Evolutionary conservation across 2,113 vertebrate genomes (phyloP).

Genomic region (Oryzias melastigma): DNA sequence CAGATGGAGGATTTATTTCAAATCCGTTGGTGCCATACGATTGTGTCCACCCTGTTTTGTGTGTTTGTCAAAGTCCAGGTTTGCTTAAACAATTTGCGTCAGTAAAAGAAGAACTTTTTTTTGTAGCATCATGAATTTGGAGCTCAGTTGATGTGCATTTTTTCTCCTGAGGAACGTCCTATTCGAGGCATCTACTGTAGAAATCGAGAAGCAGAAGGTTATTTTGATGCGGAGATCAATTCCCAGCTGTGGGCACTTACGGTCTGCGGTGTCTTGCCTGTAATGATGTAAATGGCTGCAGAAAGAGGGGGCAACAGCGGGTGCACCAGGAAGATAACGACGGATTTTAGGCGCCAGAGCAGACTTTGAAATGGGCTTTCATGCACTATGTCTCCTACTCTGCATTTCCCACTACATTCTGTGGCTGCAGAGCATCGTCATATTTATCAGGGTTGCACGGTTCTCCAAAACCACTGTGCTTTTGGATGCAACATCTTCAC

Average conservation of each 20-base stretch:
- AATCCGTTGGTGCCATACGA: background rate
- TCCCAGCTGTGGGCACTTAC: slow-evolving; percentile 52
- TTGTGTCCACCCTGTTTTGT: background rate
- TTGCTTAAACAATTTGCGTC: background rate
- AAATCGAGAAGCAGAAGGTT: slow-evolving; percentile 20
- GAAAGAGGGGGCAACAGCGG: slow-evolving; percentile 12
- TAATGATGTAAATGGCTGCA: slow-evolving; percentile 47
- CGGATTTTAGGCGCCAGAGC: slow-evolving; percentile 46
- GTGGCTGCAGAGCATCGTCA: background rate
- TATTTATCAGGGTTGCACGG: slow-evolving; percentile 4
- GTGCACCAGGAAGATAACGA: slow-evolving; percentile 25
- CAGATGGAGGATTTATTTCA: slow-evolving; percentile 3
- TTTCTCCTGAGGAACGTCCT: slow-evolving; percentile 6
- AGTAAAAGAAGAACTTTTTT: background rate
- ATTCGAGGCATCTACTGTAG: slow-evolving; percentile 10
- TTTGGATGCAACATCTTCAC: slow-evolving; percentile 2
- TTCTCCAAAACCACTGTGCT: slow-evolving; percentile 8
- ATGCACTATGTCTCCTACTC: slow-evolving; percentile 40
- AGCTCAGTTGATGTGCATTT: slow-evolving; percentile 1
- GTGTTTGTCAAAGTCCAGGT: background rate
- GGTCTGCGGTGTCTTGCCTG: slow-evolving; percentile 25
- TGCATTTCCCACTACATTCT: slow-evolving; percentile 30
- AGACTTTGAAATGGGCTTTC: slow-evolving; percentile 31
- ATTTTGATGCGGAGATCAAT: slow-evolving; percentile 41
- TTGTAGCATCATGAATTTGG: background rate